Evolutionary conservation across 2,113 vertebrate species (phyloP), one percentile per base, ranked within the genome.

Genomic region (Saccopteryx bilineata): DNA sequence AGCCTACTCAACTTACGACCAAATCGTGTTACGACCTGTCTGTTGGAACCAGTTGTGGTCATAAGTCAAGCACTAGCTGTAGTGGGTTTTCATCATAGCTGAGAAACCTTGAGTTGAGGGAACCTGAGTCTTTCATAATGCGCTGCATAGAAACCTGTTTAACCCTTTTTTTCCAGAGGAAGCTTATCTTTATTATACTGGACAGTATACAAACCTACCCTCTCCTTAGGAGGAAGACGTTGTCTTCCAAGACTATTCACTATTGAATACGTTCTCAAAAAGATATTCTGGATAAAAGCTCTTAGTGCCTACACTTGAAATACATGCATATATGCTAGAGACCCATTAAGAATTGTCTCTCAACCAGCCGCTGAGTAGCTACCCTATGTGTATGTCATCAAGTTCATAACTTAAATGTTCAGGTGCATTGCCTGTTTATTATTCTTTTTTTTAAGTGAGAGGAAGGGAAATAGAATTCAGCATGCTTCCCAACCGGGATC

Each of bases 131-230:
- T 90, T 93, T 52, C 26, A 21, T 72, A 74, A 72, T 82, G 60
- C 81, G 65, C 24, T 54, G 12, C 74, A 66, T 2, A 33, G 84
- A 97, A 87, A 79, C 56, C 65, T 94, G n/a, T 31, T 56, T 90
- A 84, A 58, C 61, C n/a, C 87, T 79, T 74, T 61, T 74, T 61
- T 83, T 19, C 21, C 13, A 66, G 26, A 83, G 26, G 76, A 85
- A 50, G 28, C 33, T 85, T 80, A 86, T 11, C 78, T 94, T 92
- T 74, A 60, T 92, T 84, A 26, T 50, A 39, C 33, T n/a, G 66
- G 19, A 8, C 15, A 17, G 31, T 87, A 68, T n/a, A 65, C 11
- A 78, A 56, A 50, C 19, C 56, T 81, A 11, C 5, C 2, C 5
- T 94, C 1, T 87, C 86, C 2, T 90, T 21, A 46, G 50, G 14